Evolutionary conservation across 2,113 vertebrate species (phyloP), one percentile per base, ranked within the genome.

Genomic region (Corapipo altera): DNA sequence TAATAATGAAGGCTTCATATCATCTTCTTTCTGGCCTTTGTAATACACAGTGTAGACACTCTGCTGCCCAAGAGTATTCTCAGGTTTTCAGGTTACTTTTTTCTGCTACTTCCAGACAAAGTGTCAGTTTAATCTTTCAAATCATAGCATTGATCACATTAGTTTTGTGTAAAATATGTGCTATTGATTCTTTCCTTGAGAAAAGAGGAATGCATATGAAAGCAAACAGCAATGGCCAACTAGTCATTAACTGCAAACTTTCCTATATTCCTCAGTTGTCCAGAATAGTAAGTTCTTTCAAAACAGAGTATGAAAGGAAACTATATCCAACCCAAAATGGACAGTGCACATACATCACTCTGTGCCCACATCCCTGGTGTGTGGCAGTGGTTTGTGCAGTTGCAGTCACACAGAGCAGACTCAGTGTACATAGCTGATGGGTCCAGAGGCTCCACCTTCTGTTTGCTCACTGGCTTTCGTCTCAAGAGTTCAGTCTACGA

Each of bases 61-160:
- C 37, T 2, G 3, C 26, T 62, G 48, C 51, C 59, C n/a, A 43
- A 44, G 46, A 46, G 35, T 55, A 71, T 80, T 77, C 94, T 65
- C 41, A 71, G 37, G 20, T 89, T 94, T 94, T 90, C 39, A 75
- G 44, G 65, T 78, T 0, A 72, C 11, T 87, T 91, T 91, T 91
- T 94, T 85, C 73, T 92, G 52, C 67, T 61, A 30, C 19, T 93
- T 90, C 30, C 35, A 9, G 5, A 65, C n/a, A 54, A 95, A 75
- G 15, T 27, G 27, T 12, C 27, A 78, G 20, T 69, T 89, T 49
- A 81, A 82, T 86, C 78, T 93, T 93, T 89, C 32, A 69, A 57
- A 92, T 61, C 32, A 30, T 20, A 41, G 5, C 6, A 12, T 59
- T 81, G 82, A 86, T 80, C 91, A 23, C 33, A 33, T 80, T 80